Evolutionary conservation across 2,113 vertebrate species (phyloP), one percentile per base, ranked within the genome.

Genomic region (Chionodraco myersi): DNA sequence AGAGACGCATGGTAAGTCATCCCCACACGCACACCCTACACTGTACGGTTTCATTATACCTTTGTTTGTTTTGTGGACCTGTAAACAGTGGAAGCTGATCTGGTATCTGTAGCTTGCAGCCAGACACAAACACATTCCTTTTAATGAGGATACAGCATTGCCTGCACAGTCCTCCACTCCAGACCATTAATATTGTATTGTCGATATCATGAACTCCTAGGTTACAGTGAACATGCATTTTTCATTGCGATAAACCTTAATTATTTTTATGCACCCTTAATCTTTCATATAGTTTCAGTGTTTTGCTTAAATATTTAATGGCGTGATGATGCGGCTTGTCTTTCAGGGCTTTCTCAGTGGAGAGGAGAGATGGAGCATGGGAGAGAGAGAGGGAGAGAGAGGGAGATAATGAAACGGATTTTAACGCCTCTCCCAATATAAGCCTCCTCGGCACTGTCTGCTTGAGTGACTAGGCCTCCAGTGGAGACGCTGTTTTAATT

Each of bases 231-330:
- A 76, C 93, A 92, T 92, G 90, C 89, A 94, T 93, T 94, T 94
- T 92, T 94, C 86, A 94, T 94, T 89, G 87, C 88, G 83, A 91
- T 94, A 94, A 94, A 93, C 90, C 89, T 92, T 94, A 94, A 93
- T 94, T 95, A 94, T 93, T 94, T 94, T 92, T 93, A 91, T 92
- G 91, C 93, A 88, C 88, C 85, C 92, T 94, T 93, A 93, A 92
- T 94, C 93, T 93, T 94, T 95, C 89, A 93, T 94, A 92, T 85
- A 91, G 90, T 90, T 91, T 88, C 93, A 87, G 81, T 93, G 92
- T 93, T 92, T 92, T 92, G 89, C 85, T 93, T 93, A 89, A 94
- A 94, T 94, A 92, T 93, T 94, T 94, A 93, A 93, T 94, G 90
- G 78, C 88, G 72, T 77, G 87, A 90, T 87, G 87, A 89, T 88